A percentile compares a stretch with the other conserved stretches of the same genome.
Conservation (phyloP, 2,797 vertebrate genomes). For the Poecilia velifera region DNA sequence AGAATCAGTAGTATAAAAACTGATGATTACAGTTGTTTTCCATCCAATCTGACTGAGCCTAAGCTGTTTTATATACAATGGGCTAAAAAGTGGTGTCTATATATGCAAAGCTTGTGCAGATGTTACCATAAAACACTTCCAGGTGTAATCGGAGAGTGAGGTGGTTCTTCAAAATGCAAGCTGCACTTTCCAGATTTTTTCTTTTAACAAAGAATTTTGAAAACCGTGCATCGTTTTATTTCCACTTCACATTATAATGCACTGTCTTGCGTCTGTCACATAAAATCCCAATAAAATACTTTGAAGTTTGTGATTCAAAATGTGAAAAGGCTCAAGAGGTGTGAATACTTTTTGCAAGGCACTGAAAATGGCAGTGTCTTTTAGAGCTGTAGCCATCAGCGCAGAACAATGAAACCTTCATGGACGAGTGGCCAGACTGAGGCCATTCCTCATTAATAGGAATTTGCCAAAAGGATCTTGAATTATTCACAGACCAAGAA, state of each 20-base stretch:
- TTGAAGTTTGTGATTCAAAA: not conserved
- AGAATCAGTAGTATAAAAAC: not conserved
- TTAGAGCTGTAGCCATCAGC: not conserved
- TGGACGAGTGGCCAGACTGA: not conserved
- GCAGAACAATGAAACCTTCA: not conserved
- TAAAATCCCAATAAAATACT: not conserved
- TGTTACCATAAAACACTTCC: not conserved
- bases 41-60: not conserved
- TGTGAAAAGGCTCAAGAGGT: not conserved
- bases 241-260: not conserved
- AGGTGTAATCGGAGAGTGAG: not conserved
- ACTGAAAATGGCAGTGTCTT: not conserved
- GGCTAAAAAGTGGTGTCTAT: not conserved
- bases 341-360: not conserved
- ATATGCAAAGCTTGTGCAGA: not conserved
- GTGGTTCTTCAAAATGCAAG: not conserved
- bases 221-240: not conserved
- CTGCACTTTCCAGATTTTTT: not conserved
- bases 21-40: not conserved
- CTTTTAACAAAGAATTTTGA: not conserved
- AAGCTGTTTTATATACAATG: not conserved
- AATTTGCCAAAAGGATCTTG: constrained; percentile 10
- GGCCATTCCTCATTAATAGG: constrained; percentile 19
- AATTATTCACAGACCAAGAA: constrained; percentile 14
- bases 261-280: not conserved